A percentile compares a stretch with the other conserved stretches of the same genome.
Conservation (phyloP, 2,797 vertebrate species). For the Silurus lanzhouensis region DNA sequence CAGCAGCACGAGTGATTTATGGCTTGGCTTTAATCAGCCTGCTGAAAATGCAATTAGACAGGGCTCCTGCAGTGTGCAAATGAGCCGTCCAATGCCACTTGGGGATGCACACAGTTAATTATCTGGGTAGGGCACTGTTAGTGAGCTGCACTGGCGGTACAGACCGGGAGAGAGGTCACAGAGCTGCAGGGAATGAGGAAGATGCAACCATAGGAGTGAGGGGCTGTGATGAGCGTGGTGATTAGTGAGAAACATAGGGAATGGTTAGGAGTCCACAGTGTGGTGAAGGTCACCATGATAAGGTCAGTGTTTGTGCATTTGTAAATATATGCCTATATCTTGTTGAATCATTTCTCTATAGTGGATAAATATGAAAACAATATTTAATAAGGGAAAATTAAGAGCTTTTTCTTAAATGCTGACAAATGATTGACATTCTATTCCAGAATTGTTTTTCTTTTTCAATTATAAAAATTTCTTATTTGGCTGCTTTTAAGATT, state of each 20-base stretch:
- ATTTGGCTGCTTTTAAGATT: no score
- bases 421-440: background rate
- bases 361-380: background rate
- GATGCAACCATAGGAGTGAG: conserved; percentile 22
- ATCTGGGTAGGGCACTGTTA: conserved; percentile 61
- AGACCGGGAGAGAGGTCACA: conserved; percentile 39
- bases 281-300: background rate
- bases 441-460: background rate
- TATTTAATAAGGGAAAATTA: background rate
- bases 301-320: background rate
- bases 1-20: conserved; percentile 61
- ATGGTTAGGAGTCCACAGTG: background rate
- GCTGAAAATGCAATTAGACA: conserved; percentile 64
- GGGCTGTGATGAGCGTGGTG: background rate
- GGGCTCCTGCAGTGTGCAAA: conserved; percentile 60
- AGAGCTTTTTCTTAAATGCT: background rate
- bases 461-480: background rate
- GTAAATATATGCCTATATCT: background rate
- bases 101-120: conserved; percentile 61
- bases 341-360: background rate
- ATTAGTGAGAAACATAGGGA: background rate
- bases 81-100: conserved; percentile 59
- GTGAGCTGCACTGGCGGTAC: conserved; percentile 36
- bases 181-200: conserved; percentile 37
- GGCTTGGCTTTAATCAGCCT: conserved; percentile 61